These are phyloP conservation scores for Operophtera brumata DNA, from an alignment of 2,888 invertebrate species.

Conservation along the genomic window DNA sequence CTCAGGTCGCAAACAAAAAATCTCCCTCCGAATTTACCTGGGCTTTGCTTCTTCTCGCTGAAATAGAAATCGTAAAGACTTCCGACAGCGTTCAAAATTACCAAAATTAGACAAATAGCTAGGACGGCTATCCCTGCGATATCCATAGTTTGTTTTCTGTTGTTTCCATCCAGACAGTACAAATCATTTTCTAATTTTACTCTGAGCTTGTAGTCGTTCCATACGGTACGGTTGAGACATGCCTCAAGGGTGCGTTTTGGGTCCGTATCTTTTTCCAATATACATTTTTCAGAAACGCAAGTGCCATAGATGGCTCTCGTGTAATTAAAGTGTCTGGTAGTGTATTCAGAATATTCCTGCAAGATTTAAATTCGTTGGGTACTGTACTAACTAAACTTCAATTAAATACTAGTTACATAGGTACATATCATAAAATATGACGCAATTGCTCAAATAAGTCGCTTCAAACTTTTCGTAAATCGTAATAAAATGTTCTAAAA, in stretches of 20 bases:
- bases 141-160: slow-evolving; percentile 9
- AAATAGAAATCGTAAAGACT: slow-evolving; percentile 31
- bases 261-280: slow-evolving; percentile 29
- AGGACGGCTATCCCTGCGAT: slow-evolving; percentile 27
- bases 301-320: slow-evolving; percentile 38
- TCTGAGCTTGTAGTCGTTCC: slow-evolving; percentile 30
- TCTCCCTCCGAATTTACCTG: slow-evolving; percentile 11
- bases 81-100: slow-evolving; percentile 36
- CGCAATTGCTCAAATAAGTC: no score
- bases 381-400: no score
- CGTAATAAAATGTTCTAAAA: no score
- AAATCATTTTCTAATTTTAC: slow-evolving; percentile 21
- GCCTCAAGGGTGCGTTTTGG: slow-evolving; percentile 35
- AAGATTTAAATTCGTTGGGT: slow-evolving; percentile 14
- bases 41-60: background rate
- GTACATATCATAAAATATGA: no score
- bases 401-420: no score
- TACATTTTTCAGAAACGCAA: slow-evolving; percentile 40
- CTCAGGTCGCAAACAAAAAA: no score
- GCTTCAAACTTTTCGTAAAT: no score
- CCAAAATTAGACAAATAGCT: slow-evolving; percentile 30
- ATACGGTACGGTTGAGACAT: slow-evolving; percentile 44
- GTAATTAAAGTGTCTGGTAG: slow-evolving; percentile 40
- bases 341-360: slow-evolving; percentile 43
- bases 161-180: slow-evolving; percentile 18